A percentile compares a stretch with the other conserved stretches of the same genome.
These are phyloP conservation scores for Syritta pipiens DNA, from an alignment of 2,888 invertebrate species.

Conservation along the genomic window DNA sequence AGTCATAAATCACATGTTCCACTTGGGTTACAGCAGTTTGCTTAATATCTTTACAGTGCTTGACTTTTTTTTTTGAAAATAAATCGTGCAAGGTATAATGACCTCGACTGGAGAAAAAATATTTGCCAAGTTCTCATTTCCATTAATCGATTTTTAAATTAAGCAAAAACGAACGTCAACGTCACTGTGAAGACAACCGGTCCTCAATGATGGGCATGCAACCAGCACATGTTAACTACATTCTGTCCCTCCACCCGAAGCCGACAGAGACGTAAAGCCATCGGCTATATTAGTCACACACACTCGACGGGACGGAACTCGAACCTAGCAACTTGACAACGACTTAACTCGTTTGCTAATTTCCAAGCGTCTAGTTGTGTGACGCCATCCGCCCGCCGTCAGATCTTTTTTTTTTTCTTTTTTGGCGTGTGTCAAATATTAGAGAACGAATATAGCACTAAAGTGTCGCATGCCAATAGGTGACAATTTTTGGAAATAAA, in stretches of 20 bases:
- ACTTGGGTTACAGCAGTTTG: too few relatives aligned
- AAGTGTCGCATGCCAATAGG: constrained; percentile 4
- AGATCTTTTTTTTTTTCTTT: neutral
- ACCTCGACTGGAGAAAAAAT: neutral
- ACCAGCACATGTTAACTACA: constrained; percentile 26
- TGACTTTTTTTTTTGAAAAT: too few relatives aligned
- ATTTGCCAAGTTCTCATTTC: constrained; percentile 20
- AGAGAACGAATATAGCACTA: neutral
- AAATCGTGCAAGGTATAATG: constrained; percentile 1
- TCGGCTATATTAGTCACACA: constrained; percentile 13
- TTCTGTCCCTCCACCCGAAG: too few relatives aligned
- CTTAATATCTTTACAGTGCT: too few relatives aligned
- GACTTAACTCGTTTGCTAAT: constrained; percentile 16
- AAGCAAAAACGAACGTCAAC: too few relatives aligned
- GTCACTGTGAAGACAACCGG: too few relatives aligned
- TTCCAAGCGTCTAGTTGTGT: constrained; percentile 8
- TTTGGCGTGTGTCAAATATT: constrained; percentile 2
- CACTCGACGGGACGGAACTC: neutral
- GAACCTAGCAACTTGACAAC: constrained; percentile 27
- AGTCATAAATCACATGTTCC: too few relatives aligned
- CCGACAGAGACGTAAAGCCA: neutral
- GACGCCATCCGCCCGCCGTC: neutral
- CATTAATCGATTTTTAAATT: neutral
- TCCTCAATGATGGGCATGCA: constrained; percentile 9
- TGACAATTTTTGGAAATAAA: neutral